Conservation (phyloP, 2,113 vertebrate genomes). For the Pluvialis apricaria region DNA sequence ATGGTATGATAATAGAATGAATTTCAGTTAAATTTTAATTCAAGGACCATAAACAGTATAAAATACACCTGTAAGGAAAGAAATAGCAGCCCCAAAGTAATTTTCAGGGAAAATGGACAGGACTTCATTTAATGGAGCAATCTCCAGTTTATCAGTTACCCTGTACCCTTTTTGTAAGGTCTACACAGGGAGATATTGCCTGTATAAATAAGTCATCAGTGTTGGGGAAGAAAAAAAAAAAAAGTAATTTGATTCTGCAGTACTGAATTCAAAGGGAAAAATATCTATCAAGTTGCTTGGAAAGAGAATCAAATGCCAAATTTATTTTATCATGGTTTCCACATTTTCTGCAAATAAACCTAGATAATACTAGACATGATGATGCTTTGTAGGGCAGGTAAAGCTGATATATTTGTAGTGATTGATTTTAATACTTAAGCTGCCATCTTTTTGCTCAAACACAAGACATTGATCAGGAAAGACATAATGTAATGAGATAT, state of each 20-base stretch:
- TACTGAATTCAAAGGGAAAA: background rate
- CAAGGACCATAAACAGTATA: background rate
- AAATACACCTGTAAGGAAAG: background rate
- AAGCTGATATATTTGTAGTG: background rate
- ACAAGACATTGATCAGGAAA: background rate
- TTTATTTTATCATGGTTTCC: background rate
- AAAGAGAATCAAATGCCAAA: background rate
- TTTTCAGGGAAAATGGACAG: background rate
- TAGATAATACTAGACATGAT: background rate
- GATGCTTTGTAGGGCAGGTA: background rate
- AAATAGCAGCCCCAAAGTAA: background rate
- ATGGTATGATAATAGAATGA: background rate
- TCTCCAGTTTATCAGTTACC: background rate
- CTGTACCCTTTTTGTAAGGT: background rate
- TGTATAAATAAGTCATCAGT: background rate
- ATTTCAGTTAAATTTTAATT: background rate
- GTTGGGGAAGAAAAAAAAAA: background rate
- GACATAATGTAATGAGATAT: background rate
- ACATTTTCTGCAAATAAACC: background rate
- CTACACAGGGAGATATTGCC: background rate
- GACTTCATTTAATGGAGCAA: background rate
- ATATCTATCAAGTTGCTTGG: background rate
- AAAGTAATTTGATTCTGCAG: background rate
- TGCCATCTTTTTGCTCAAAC: background rate
- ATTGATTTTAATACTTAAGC: background rate